These are phyloP conservation scores for Hephaestus fuliginosus DNA, from an alignment of 2,797 vertebrate species.

Conservation along the genomic window DNA sequence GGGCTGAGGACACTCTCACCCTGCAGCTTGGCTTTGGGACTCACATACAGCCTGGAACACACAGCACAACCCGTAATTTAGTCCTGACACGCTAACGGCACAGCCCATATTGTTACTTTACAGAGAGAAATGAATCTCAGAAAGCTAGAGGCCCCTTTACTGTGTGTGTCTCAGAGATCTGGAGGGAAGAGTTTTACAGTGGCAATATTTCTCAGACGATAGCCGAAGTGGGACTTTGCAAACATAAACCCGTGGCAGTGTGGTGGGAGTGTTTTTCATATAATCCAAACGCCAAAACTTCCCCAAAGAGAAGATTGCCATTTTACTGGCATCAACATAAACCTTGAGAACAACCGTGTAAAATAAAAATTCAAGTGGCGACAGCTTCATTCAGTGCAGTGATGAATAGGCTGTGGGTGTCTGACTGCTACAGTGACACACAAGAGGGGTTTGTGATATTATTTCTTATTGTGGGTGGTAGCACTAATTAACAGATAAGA, in stretches of 20 bases:
- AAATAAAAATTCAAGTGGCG: conserved; percentile 7
- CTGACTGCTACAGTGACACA: neutral
- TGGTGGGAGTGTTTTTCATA: conserved; percentile 5
- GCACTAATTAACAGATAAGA: neutral
- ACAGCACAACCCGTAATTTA: conserved; percentile 8
- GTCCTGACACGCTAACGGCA: conserved; percentile 11
- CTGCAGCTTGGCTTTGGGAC: conserved; percentile 86
- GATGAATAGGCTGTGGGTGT: neutral
- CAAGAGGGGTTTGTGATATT: neutral
- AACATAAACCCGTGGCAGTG: neutral
- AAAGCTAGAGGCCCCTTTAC: neutral
- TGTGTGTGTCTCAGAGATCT: conserved; percentile 3
- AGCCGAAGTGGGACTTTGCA: conserved; percentile 1
- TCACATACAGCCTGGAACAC: conserved; percentile 92
- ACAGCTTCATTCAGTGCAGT: conserved; percentile 22
- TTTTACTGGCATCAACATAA: conserved; percentile 34
- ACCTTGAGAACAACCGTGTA: conserved; percentile 10
- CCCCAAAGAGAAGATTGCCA: conserved; percentile 6
- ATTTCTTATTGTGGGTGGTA: neutral
- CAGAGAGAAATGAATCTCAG: neutral
- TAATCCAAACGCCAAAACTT: conserved; percentile 7
- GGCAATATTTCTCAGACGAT: conserved; percentile 27
- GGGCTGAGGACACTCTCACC: conserved; percentile 86
- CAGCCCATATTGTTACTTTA: neutral
- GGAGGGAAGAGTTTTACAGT: conserved; percentile 25